Conservation (phyloP, 2,113 vertebrate species). For the Dunckerocampus dactyliophorus region DNA sequence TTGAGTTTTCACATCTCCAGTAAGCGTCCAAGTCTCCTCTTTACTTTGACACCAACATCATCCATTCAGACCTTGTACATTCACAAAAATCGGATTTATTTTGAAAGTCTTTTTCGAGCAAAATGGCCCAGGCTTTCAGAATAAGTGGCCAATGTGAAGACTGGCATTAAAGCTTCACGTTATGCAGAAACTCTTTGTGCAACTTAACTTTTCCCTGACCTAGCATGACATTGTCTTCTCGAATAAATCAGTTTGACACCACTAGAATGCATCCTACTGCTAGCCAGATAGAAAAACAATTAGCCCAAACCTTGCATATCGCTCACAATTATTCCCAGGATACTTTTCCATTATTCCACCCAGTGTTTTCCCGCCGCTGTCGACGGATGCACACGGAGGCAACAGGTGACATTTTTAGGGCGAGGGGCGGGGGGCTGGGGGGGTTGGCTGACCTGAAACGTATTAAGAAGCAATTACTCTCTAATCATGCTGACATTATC, state of each 20-base stretch:
- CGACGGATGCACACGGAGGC: neutral
- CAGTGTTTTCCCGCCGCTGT: no score
- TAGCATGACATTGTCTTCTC: no score
- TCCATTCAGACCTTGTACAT: no score
- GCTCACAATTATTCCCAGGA: neutral
- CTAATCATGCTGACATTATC: constrained; percentile 10
- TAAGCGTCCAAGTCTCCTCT: no score
- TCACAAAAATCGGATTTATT: no score
- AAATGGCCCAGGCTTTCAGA: no score
- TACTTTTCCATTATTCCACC: no score
- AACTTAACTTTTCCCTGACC: neutral
- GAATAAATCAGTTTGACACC: neutral
- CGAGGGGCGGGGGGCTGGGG: neutral
- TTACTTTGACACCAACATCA: no score
- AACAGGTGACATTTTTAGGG: constrained; percentile 8
- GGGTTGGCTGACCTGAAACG: neutral
- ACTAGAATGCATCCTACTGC: neutral
- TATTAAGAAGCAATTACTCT: constrained; percentile 12
- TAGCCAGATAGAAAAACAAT: constrained; percentile 1
- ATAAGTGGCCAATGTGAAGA: neutral
- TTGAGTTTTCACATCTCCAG: no score
- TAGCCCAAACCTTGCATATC: neutral
- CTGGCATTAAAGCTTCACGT: neutral
- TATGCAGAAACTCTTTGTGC: neutral
- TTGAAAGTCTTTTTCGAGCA: no score